These are phyloP conservation scores for Crotalus horridus DNA, from an alignment of 2,113 vertebrate genomes.

Conservation along the genomic window DNA sequence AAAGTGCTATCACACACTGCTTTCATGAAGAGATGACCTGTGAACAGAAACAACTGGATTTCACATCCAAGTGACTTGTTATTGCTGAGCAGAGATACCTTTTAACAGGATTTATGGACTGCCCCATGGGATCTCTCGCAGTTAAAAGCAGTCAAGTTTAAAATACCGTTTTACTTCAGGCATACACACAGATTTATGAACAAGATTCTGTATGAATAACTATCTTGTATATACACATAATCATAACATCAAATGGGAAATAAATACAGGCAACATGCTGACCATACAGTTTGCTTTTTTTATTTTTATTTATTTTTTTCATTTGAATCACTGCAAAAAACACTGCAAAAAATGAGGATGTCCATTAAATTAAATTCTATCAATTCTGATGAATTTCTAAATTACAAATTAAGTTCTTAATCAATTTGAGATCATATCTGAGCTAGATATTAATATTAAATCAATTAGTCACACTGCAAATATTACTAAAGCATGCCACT, in stretches of 20 bases:
- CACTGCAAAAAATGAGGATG: background rate
- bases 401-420: background rate
- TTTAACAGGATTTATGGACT: background rate
- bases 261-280: background rate
- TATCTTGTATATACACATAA: background rate
- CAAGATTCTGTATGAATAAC: background rate
- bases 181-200: background rate
- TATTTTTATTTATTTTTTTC: background rate
- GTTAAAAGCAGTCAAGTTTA: fast-evolving
- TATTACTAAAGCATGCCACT: background rate
- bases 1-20: constrained; percentile 3
- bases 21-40: background rate
- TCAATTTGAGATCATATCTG: background rate
- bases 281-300: background rate
- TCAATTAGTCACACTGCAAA: background rate
- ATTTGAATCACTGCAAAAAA: background rate
- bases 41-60: background rate
- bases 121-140: fast-evolving
- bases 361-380: background rate
- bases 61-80: background rate
- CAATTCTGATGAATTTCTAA: background rate
- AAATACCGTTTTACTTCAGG: fast-evolving
- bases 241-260: background rate
- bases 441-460: background rate
- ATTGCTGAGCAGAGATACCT: background rate